phyloP scores from a whole-genome alignment of 2,113 vertebrate genomes.

The Azemiops feae region DNA sequence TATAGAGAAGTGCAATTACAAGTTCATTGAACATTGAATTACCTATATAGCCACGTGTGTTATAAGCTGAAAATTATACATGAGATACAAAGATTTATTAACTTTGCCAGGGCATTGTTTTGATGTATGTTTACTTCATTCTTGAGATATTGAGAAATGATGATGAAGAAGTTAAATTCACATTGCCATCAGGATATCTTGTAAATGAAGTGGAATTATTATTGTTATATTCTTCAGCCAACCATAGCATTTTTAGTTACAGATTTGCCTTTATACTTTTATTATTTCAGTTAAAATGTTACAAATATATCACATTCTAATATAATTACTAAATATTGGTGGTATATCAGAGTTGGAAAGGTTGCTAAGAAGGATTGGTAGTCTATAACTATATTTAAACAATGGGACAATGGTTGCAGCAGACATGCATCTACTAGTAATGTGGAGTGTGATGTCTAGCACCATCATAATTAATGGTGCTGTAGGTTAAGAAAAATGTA shows the following conservation, averaged over 20 bases:
- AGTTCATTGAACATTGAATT: constrained; percentile 2
- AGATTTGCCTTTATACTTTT: not conserved
- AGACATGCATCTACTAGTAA: not conserved
- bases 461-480: not conserved
- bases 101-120: constrained; percentile 1
- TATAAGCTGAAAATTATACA: not conserved
- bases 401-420: not conserved
- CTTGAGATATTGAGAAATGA: not conserved
- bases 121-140: not conserved
- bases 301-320: not conserved
- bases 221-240: not conserved
- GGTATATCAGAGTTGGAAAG: not conserved
- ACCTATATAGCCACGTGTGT: not conserved
- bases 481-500: not conserved
- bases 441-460: not conserved
- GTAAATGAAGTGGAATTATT: not conserved
- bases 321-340: not conserved
- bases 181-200: not conserved
- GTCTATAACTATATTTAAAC: not conserved
- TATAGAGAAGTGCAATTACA: not conserved
- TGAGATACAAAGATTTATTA: not conserved
- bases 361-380: not conserved
- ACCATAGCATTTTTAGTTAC: not conserved
- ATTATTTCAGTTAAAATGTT: not conserved
- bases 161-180: not conserved